A percentile compares a stretch with the other conserved stretches of the same genome.
phyloP scores from a whole-genome alignment of 2,797 vertebrate species.

The Ptychadena robeensis region DNA sequence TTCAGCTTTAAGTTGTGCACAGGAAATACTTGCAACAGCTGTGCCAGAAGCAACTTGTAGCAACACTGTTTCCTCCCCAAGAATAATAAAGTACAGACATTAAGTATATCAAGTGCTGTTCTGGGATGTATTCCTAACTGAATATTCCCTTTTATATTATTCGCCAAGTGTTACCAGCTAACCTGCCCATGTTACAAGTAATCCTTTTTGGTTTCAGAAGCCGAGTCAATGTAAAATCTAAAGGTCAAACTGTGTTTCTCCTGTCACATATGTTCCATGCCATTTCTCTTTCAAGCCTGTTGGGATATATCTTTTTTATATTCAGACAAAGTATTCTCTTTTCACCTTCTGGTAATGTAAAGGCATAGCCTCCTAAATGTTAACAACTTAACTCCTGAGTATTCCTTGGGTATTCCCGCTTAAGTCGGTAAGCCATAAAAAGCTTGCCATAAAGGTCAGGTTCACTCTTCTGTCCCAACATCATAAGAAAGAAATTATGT shows the following conservation, averaged over 20 bases:
- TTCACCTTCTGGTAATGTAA: slow-evolving; percentile 14
- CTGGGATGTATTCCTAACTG: background rate
- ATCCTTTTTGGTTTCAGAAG: background rate
- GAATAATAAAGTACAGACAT: background rate
- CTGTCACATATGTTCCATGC: background rate
- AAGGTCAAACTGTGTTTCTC: background rate
- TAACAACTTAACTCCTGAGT: slow-evolving; percentile 8
- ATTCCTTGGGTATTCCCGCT: background rate
- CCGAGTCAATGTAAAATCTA: background rate
- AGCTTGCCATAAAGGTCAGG: background rate
- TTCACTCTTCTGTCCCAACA: background rate
- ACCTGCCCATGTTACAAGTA: background rate
- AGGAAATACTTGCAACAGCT: no score
- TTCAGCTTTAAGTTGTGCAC: no score
- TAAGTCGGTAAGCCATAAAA: background rate
- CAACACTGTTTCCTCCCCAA: background rate
- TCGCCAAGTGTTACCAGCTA: background rate
- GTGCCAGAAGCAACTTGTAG: background rate
- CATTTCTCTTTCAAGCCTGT: background rate
- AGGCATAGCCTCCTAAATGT: slow-evolving; percentile 17
- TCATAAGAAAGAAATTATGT: background rate
- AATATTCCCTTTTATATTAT: background rate
- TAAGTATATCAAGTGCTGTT: background rate
- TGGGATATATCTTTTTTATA: slow-evolving; percentile 4
- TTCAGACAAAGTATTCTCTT: background rate